Evolutionary conservation across 2,888 invertebrate species (phyloP), one percentile per base, ranked within the genome.

Genomic region (Drosophila phalerata): DNA sequence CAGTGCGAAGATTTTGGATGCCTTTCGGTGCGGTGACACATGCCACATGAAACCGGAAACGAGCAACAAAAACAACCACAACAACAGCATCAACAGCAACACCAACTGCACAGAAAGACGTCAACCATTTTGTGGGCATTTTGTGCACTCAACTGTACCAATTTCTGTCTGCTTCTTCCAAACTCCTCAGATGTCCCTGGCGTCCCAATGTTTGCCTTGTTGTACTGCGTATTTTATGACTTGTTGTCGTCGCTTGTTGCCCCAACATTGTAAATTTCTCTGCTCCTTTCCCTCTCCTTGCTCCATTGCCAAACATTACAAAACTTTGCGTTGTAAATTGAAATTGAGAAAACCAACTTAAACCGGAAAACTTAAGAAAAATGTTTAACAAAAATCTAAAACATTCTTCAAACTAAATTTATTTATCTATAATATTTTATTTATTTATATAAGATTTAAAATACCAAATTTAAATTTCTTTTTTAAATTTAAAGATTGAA

Each of bases 191-290:
- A n/a, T 15, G 15, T 8, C 40, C 38, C 42, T 34, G 45, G n/a
- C 42, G 4, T 37, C 47, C 30, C 32, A 58, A 15, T 72, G 68
- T 65, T 79, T 70, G 68, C 62, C 69, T 65, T 75, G 77, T 79
- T 79, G 58, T 79, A 34, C 52, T 77, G 69, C 79, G 77, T 79
- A 75, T 71, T 88, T 88, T 85, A 84, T 88, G 75, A 82, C 83
- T 79, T 81, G 79, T 69, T 67, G 67, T 61, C 56, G 64, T 57
- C 48, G 72, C 68, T 71, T 72, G 60, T 74, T 71, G 66, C 45
- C 61, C 45, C 37, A 76, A 51, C 57, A 25, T 48, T 48, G 49
- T 25, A 28, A 38, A 22, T 25, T 52, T 13, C 3, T 6, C 19
- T 56, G 45, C 60, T 48, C n/a, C n/a, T n/a, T n/a, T n/a, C n/a